Evolutionary conservation across 1,140 invertebrate species (phyloP).

Genomic region (Rhyzopertha dominica): DNA sequence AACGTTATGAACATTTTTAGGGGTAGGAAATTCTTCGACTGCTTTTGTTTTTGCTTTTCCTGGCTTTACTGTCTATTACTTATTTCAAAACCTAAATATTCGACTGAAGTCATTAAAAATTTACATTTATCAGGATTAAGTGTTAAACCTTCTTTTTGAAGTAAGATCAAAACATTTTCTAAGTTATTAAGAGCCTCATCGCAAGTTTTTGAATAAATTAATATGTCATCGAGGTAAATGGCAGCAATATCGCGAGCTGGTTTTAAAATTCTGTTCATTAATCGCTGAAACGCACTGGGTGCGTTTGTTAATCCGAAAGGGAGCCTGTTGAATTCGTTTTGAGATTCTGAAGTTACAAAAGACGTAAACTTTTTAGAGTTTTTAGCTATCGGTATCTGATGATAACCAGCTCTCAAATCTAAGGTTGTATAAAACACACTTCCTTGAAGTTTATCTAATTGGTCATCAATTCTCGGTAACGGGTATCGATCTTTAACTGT

Average conservation of each 20-base stretch:
- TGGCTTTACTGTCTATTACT: background rate
- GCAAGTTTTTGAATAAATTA: background rate
- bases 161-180: constrained; percentile 16
- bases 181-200: background rate
- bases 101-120: background rate
- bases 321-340: constrained; percentile 32
- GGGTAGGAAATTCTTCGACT: background rate
- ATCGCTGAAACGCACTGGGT: background rate
- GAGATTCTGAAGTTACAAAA: constrained; percentile 27
- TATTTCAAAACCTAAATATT: background rate
- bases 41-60: background rate
- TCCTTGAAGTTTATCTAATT: constrained; percentile 18
- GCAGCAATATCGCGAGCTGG: background rate
- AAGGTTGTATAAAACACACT: constrained; percentile 18
- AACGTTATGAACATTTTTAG: background rate
- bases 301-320: constrained; percentile 35
- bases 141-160: constrained; percentile 13
- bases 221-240: constrained; percentile 1
- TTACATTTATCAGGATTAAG: constrained; percentile 1
- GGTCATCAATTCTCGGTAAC: constrained; percentile 33
- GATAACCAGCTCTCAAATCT: constrained; percentile 17
- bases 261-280: constrained; percentile 2
- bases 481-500: constrained; percentile 31
- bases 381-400: constrained; percentile 4
- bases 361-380: background rate